A percentile compares a stretch with the other conserved stretches of the same genome.
phyloP scores from a whole-genome alignment of 2,797 vertebrate genomes.

The Bovichtus variegatus region DNA sequence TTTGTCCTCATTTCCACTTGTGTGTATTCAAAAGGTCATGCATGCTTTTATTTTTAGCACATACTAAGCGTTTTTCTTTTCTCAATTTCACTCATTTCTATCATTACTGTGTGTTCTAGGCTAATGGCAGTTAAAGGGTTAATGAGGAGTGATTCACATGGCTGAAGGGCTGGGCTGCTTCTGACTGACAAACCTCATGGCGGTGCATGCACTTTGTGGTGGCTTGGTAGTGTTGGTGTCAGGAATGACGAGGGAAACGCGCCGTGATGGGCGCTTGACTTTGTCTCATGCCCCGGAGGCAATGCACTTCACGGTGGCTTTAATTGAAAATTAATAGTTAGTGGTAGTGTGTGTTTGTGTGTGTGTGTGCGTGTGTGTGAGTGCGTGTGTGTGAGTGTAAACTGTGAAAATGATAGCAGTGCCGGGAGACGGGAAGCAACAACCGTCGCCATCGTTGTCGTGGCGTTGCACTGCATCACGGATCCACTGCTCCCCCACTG shows the following conservation, averaged over 20 bases:
- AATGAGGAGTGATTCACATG: conserved; percentile 24
- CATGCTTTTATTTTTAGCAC: neutral
- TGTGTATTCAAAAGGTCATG: conserved; percentile 1
- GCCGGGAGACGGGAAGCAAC: conserved; percentile 90
- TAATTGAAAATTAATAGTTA: conserved; percentile 98
- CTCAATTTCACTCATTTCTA: neutral
- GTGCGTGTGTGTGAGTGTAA: conserved; percentile 51
- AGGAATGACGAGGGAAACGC: conserved; percentile 73
- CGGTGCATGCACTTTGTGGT: conserved; percentile 80
- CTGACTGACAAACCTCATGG: conserved; percentile 37
- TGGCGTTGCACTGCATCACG: conserved; percentile 36
- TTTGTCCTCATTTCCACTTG: conserved; percentile 6
- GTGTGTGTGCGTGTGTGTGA: conserved; percentile 72
- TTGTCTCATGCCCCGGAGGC: conserved; percentile 88
- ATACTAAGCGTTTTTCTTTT: neutral
- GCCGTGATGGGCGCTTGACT: conserved; percentile 91
- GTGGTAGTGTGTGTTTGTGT: conserved; percentile 45
- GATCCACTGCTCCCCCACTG: conserved; percentile 33
- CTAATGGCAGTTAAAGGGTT: conserved; percentile 24
- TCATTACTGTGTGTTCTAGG: neutral
- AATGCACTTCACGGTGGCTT: conserved; percentile 92
- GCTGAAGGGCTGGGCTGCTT: neutral
- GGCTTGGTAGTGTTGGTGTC: conserved; percentile 82
- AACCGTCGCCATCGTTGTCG: conserved; percentile 41
- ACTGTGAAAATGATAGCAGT: conserved; percentile 93